Evolutionary conservation across 2,888 invertebrate genomes (phyloP), one percentile per base, ranked within the genome.

Genomic region (Acrobeloides nanus): DNA sequence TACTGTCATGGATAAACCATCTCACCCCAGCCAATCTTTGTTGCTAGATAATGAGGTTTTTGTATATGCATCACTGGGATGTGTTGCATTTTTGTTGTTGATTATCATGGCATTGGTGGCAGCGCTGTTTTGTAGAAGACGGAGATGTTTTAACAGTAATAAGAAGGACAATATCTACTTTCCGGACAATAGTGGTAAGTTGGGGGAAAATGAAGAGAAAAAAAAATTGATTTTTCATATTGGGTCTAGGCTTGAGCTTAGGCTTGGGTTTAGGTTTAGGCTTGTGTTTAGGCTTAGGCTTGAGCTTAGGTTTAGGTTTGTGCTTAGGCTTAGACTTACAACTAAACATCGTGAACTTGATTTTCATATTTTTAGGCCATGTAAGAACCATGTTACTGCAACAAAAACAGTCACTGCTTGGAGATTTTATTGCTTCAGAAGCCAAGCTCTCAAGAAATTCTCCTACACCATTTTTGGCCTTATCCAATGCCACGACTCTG

Each of bases 351-450:
- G n/a, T n/a, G n/a, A n/a, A n/a, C n/a, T n/a, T n/a, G n/a, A n/a
- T n/a, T n/a, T n/a, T n/a, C n/a, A n/a, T n/a, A n/a, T 1, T 15
- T 55, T 42, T 40, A 53, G 57, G 39, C 33, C 47, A 59, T 26
- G 64, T 65, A 8, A 61, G 64, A 25, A 58, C 66, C n/a, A 53
- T 67, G 6, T 51, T 68, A 4, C 49, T 68, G 25, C 61, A 60
- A 25, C 62, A 65, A 29, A 59, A 66, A 37, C 57, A 60, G 15
- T 41, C 55, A 38, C 32, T 43, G 21, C 37, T 54, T 29, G n/a
- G 37, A 23, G 53, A 40, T 24, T 47, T 51, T 15, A 33, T 31
- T 10, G 45, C 37, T 15, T 27, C 31, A 2, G 57, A 54, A 25
- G 32, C 37, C 5, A 29, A 44, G 24, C 12, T 44, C 23, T 24